phyloP scores from a whole-genome alignment of 2,888 invertebrate species.

The Drosophila acutilabella region DNA sequence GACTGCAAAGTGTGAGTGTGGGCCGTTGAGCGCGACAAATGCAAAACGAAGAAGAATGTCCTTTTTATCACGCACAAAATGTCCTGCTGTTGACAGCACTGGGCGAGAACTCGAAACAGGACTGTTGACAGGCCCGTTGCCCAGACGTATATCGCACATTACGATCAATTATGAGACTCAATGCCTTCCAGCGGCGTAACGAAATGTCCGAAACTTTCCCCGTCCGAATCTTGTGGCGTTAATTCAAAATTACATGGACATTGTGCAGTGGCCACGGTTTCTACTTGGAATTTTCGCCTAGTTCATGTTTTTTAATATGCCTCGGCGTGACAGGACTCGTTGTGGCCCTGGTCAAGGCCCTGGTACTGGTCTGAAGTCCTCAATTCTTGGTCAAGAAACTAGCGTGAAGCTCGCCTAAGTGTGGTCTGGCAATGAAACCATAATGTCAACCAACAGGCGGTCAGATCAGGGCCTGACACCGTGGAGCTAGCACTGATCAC shows the following conservation, averaged over 20 bases:
- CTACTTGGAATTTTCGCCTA: slow-evolving; percentile 69
- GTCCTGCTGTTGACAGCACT: slow-evolving; percentile 71
- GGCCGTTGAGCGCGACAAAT: slow-evolving; percentile 68
- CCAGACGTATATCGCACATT: slow-evolving; percentile 72
- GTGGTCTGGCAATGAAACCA: slow-evolving; percentile 78
- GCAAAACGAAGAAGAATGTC: slow-evolving; percentile 44
- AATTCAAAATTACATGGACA: slow-evolving; percentile 77
- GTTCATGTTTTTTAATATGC: slow-evolving; percentile 37
- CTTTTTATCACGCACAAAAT: slow-evolving; percentile 48
- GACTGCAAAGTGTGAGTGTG: slow-evolving; percentile 40
- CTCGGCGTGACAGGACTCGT: slow-evolving; percentile 37
- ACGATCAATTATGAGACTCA: slow-evolving; percentile 83
- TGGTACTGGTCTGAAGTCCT: not conserved
- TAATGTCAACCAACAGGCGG: slow-evolving; percentile 74
- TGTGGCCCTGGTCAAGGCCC: not conserved
- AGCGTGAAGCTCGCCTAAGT: slow-evolving; percentile 66
- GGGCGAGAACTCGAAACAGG: slow-evolving; percentile 40
- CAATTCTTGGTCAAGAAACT: not conserved
- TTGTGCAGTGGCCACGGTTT: slow-evolving; percentile 65
- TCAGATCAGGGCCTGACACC: slow-evolving; percentile 43
- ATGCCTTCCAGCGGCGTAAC: slow-evolving; percentile 81
- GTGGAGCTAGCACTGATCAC: slow-evolving; percentile 53
- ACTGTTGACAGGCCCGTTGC: slow-evolving; percentile 61
- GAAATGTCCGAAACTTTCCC: slow-evolving; percentile 65
- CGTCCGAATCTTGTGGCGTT: slow-evolving; percentile 68